Evolutionary conservation across 1,140 invertebrate genomes (phyloP), one percentile per base, ranked within the genome.

Genomic region (Meloidogyne chitwoodi): DNA sequence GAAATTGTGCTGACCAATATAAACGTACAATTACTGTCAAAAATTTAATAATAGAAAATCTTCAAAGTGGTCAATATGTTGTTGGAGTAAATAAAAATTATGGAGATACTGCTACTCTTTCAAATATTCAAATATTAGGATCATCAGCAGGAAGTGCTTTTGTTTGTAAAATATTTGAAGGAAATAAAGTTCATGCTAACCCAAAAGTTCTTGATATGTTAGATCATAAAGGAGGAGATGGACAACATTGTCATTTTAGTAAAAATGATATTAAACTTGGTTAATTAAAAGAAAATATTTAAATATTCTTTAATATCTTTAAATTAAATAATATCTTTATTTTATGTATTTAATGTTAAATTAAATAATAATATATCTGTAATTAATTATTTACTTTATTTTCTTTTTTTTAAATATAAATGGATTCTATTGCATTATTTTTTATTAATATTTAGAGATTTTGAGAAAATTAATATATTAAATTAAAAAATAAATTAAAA

Each of bases 1-100:
- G 72, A n/a, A 74, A 74, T 27, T 74, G 72, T 29, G 19, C 10
- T 8, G 16, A 41, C 0, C 72, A 74, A 48, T 74, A 66, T 14
- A 63, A 26, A 14, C 65, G 48, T n/a, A 56, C 1, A n/a, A 56
- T 56, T 3, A 6, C 0, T 56, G 48, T 74, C 2, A 74, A n/a
- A 44, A 64, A 29, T 27, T 41, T 67, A n/a, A 67, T 5, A 22
- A 16, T 48, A 11, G 19, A 24, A 22, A 74, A 74, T 22, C 34
- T 26, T 24, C 8, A 8, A 12, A 1, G 62, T 29, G 72, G 72
- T 10, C 48, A 74, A 64, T 62, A 12, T 48, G 19, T 74, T 41
- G 72, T 56, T 64, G 72, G 72, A 41, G 41, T 74, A 26, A 74
- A 74, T 44, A 48, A 24, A 38, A 74, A 74, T 48, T 74, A 66